Evolutionary conservation across 2,888 invertebrate genomes (phyloP).

Genomic region (Notodonta ziczac): DNA sequence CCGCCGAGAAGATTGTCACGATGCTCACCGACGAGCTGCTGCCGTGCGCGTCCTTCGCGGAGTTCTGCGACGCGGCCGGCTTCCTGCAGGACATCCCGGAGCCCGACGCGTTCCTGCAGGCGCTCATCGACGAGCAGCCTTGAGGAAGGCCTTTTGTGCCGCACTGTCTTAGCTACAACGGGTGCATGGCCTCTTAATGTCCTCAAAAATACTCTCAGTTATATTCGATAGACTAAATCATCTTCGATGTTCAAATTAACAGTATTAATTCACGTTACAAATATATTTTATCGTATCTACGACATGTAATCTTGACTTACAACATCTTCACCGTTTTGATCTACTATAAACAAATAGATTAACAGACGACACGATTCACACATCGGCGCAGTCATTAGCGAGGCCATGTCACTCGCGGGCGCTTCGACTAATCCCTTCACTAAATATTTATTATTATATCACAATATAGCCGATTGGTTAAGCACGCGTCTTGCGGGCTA

Average conservation of each 20-base stretch:
- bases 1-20: constrained; percentile 92
- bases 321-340: too few relatives aligned
- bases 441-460: constrained; percentile 14
- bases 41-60: constrained; percentile 94
- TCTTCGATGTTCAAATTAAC: too few relatives aligned
- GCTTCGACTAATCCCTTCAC: constrained; percentile 49
- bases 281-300: too few relatives aligned
- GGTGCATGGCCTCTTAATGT: constrained; percentile 59
- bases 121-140: constrained; percentile 65
- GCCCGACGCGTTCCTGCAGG: constrained; percentile 81
- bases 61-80: constrained; percentile 97
- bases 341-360: background rate
- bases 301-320: too few relatives aligned
- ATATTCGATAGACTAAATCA: too few relatives aligned
- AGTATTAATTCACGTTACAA: too few relatives aligned
- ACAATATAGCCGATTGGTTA: constrained; percentile 20
- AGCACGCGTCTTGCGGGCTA: too few relatives aligned
- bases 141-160: constrained; percentile 59
- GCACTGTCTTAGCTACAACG: constrained; percentile 61
- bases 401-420: constrained; percentile 37
- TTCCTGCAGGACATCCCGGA: constrained; percentile 87
- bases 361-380: background rate
- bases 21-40: constrained; percentile 94
- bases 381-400: constrained; percentile 16
- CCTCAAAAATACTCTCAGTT: background rate